A percentile compares a stretch with the other conserved stretches of the same genome.
These are phyloP conservation scores for Cyclopterus lumpus DNA, from an alignment of 2,797 vertebrate species.

Conservation along the genomic window DNA sequence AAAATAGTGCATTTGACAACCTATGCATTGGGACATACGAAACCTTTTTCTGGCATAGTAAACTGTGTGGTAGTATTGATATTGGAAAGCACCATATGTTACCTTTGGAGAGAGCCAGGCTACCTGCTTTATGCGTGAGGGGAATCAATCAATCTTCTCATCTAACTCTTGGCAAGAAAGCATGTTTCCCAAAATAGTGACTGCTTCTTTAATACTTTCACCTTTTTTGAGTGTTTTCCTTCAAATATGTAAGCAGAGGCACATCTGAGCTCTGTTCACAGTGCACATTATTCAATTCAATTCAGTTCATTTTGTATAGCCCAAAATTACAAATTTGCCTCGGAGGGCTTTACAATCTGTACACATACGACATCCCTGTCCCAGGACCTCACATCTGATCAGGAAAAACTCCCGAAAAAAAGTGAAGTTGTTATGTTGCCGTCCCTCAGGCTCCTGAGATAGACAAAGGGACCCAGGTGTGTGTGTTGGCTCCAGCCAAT, in stretches of 20 bases:
- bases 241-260: neutral
- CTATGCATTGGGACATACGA: neutral
- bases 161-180: neutral
- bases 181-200: neutral
- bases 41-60: neutral
- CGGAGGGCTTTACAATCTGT: too few relatives aligned
- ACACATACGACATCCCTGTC: too few relatives aligned
- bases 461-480: conserved; percentile 69
- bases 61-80: neutral
- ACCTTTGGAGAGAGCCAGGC: neutral
- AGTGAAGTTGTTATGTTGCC: too few relatives aligned
- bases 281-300: too few relatives aligned
- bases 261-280: conserved; percentile 21
- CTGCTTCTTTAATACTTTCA: neutral
- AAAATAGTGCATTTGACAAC: too few relatives aligned
- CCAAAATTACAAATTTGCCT: too few relatives aligned
- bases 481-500: conserved; percentile 60
- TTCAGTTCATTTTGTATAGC: too few relatives aligned
- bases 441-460: conserved; percentile 31
- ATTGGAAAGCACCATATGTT: neutral
- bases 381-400: too few relatives aligned
- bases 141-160: neutral
- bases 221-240: neutral
- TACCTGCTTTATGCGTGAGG: neutral
- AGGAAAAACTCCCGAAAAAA: too few relatives aligned